These are phyloP conservation scores for Scaptomyza cyrtandrae DNA, from an alignment of 2,888 invertebrate species.

Conservation along the genomic window DNA sequence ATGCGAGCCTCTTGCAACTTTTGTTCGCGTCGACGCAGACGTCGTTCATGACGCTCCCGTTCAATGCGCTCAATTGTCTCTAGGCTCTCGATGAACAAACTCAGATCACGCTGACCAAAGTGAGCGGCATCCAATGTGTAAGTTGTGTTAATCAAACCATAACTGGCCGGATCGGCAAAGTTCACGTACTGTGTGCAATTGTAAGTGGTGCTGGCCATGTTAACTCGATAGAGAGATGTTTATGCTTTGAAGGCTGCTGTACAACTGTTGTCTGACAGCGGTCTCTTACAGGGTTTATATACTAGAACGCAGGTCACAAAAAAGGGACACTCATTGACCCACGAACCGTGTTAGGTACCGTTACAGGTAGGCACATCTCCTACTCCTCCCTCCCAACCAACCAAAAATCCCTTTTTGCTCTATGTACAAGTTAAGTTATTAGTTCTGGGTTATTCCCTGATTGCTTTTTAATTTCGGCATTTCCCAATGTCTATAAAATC, in stretches of 20 bases:
- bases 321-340: not conserved
- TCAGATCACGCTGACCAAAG: conserved; percentile 59
- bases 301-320: conserved; percentile 5
- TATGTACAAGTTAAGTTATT: conserved; percentile 36
- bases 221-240: conserved; percentile 5
- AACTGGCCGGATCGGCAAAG: conserved; percentile 20
- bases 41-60: conserved; percentile 57
- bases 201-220: conserved; percentile 41
- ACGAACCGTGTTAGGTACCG: not conserved
- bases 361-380: conserved; percentile 35
- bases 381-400: conserved; percentile 2
- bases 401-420: conserved; percentile 13
- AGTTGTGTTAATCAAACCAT: conserved; percentile 28
- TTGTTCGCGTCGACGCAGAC: conserved; percentile 36
- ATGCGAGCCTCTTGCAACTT: conserved; percentile 44
- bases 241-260: conserved; percentile 29
- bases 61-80: conserved; percentile 73
- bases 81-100: conserved; percentile 72
- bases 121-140: conserved; percentile 55
- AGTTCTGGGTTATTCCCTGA: conserved; percentile 49
- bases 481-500: conserved; percentile 24
- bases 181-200: conserved; percentile 52
- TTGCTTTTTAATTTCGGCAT: conserved; percentile 60
- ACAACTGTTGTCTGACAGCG: conserved; percentile 45
- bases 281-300: conserved; percentile 31